Base-by-base conservation (phyloP, 2,888 invertebrate species). In the Timema podura region DNA sequence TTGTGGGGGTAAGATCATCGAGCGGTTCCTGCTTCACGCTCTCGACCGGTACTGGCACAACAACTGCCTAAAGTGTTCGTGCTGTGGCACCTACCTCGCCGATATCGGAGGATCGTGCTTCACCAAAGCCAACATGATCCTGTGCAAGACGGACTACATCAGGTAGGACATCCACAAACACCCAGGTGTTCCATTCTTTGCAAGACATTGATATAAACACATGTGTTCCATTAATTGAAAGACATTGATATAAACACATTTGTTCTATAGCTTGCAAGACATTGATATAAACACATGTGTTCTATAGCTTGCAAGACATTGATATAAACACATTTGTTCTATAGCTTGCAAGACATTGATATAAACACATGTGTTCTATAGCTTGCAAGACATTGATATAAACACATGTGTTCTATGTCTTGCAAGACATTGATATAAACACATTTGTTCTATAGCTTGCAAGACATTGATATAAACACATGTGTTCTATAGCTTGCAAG, bases 11-110 rank as follows among this genome's bases (percentile, higher is more conserved):
- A 91, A 93, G 85, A 96, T 96, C 80, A 88, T 91, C 78, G 96
- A 96, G 85, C 87, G 95, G 83, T 96, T 91, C 85, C 88, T 96
- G 76, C 87, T 96, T 75, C 92, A 93, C 84, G 95, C 96, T 77
- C 86, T 96, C 81, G 96, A 96, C 86, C 87, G 95, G 82, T 96
- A 94, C 84, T 96, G 96, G 96, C 96, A 96, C 85, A 94, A 95
- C 85, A 89, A 91, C 77, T 96, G 96, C 83, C 88, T 96, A 79
- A 96, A 96, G 85, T 96, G 96, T 86, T 89, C 92, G 80, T 93
- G 91, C 83, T 96, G 96, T 83, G 90, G 90, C 76, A 91, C 92
- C 75, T 91, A 91, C 81, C 86, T 96, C 76, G 95, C 94, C 78
- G 96, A 96, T 82, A 90, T 96, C 82, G 95, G 95, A 74, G 86